Evolutionary conservation across 2,113 vertebrate species (phyloP).

Genomic region (Lepisosteus oculatus): DNA sequence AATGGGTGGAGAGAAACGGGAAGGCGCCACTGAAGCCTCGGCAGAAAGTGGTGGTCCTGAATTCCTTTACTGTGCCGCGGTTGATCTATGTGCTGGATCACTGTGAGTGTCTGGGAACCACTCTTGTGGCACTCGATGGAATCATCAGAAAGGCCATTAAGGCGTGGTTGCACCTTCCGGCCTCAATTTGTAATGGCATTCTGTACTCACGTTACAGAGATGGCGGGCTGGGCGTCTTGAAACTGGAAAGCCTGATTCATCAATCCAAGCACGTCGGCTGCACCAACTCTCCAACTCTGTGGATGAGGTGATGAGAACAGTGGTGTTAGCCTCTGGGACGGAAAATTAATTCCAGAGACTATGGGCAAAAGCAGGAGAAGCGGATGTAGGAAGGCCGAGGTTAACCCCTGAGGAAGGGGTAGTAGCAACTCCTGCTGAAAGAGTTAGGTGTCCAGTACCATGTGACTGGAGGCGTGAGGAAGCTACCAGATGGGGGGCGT

Average conservation of each 20-base stretch:
- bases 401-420: too few relatives aligned
- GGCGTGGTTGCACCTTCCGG: not conserved
- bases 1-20: not conserved
- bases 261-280: too few relatives aligned
- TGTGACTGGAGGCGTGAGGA: conserved; percentile 10
- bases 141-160: not conserved
- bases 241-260: not conserved
- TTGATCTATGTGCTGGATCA: not conserved
- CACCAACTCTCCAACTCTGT: not conserved
- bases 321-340: too few relatives aligned
- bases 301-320: not conserved
- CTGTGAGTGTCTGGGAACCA: not conserved
- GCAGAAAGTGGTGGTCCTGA: conserved; percentile 13
- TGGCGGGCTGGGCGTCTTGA: not conserved
- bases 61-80: not conserved
- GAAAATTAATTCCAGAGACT: too few relatives aligned
- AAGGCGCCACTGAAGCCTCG: not conserved
- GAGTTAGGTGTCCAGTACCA: not conserved
- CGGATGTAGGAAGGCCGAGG: not conserved
- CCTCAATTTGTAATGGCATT: not conserved
- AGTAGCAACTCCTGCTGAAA: too few relatives aligned
- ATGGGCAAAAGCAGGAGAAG: not conserved
- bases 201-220: not conserved
- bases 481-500: not conserved
- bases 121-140: not conserved